Conservation (phyloP, 2,113 vertebrate genomes). For the Strigops habroptila region DNA sequence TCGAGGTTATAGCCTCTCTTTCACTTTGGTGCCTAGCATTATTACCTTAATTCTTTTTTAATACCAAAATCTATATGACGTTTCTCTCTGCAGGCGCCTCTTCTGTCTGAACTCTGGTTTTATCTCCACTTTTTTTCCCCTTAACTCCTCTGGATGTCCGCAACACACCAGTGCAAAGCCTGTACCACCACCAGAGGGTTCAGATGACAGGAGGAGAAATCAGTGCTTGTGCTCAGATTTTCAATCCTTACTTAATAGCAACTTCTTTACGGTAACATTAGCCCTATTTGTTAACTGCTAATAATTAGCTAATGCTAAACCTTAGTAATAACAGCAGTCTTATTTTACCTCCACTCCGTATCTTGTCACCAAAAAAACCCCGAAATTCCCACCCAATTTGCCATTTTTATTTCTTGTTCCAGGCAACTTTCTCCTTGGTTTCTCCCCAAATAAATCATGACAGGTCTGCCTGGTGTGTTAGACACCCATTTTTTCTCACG, state of each 20-base stretch:
- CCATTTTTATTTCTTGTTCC: neutral
- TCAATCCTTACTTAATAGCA: neutral
- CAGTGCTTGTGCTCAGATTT: neutral
- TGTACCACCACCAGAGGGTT: neutral
- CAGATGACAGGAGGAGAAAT: neutral
- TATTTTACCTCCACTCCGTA: neutral
- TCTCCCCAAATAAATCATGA: neutral
- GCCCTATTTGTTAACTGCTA: neutral
- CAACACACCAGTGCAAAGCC: neutral
- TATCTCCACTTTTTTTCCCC: neutral
- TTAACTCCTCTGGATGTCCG: neutral
- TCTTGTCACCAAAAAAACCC: neutral
- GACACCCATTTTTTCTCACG: neutral
- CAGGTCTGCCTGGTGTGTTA: neutral
- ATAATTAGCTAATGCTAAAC: neutral
- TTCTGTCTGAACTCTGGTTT: neutral
- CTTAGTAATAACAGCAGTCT: neutral
- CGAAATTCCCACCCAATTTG: neutral
- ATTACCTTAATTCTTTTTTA: constrained; percentile 34
- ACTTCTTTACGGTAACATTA: neutral
- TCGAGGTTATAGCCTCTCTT: constrained; percentile 1
- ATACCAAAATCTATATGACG: constrained; percentile 16
- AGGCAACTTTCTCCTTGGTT: neutral
- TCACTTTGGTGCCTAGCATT: constrained; percentile 15
- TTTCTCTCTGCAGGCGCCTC: constrained; percentile 7